Conservation (phyloP, 2,113 vertebrate genomes). For the Pantherophis guttatus region DNA sequence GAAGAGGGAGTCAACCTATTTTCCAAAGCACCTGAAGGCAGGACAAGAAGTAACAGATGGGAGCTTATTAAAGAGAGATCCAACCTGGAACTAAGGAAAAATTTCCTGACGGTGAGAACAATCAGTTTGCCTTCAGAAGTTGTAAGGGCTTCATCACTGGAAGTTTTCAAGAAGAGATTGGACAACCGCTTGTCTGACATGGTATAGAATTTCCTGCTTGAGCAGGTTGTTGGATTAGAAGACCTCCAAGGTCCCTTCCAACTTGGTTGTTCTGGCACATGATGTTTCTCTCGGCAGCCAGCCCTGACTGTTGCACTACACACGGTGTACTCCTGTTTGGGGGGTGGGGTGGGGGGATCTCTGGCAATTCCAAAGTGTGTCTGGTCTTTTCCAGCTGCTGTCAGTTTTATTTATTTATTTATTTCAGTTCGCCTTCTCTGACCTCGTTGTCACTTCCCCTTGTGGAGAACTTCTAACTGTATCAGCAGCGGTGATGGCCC, state of each 20-base stretch:
- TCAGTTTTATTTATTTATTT: not conserved
- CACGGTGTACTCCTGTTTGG: not conserved
- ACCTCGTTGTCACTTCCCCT: not conserved
- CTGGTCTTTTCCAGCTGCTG: not conserved
- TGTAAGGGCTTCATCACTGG: not conserved
- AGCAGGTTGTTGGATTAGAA: not conserved
- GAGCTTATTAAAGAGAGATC: not conserved
- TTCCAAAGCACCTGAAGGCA: not conserved
- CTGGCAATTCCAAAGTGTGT: not conserved
- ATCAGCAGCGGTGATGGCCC: not conserved
- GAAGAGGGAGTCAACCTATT: not conserved
- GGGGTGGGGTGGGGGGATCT: not conserved
- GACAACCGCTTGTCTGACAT: not conserved
- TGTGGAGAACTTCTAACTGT: slow-evolving; percentile 2
- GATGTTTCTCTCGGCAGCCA: not conserved
- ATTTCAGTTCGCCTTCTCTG: slow-evolving; percentile 13
- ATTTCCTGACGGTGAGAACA: not conserved
- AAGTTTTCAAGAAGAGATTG: not conserved
- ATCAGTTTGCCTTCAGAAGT: not conserved
- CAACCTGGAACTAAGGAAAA: not conserved
- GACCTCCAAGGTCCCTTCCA: not conserved
- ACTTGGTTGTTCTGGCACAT: not conserved
- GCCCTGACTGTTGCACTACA: not conserved
- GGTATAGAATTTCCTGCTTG: not conserved
- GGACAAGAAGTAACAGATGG: not conserved